phyloP scores from a whole-genome alignment of 2,888 invertebrate species.

The Panopea generosa region DNA sequence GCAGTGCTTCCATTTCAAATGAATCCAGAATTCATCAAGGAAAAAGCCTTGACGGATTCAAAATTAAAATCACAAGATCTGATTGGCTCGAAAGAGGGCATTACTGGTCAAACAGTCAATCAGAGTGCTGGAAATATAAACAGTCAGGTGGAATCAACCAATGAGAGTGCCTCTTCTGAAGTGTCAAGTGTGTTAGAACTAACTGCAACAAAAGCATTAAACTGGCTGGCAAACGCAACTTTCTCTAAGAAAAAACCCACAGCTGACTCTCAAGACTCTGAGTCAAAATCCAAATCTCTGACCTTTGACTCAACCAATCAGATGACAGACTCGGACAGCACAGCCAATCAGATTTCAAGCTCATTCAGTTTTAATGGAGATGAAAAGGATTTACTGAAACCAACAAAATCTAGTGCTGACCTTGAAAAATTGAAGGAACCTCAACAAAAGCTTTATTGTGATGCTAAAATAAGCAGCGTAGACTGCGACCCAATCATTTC shows the following conservation, averaged over 20 bases:
- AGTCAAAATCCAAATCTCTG: conserved; percentile 37
- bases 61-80: conserved; percentile 54
- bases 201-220: conserved; percentile 59
- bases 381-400: conserved; percentile 2
- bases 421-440: conserved; percentile 22
- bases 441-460: conserved; percentile 36
- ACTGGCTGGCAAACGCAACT: conserved; percentile 57
- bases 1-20: conserved; percentile 92
- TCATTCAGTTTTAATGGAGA: conserved; percentile 35
- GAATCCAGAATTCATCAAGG: conserved; percentile 86
- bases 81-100: conserved; percentile 49
- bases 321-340: conserved; percentile 40
- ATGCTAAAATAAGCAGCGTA: conserved; percentile 54
- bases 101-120: conserved; percentile 39
- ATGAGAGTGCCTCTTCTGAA: conserved; percentile 32
- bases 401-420: conserved; percentile 9
- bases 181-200: conserved; percentile 52
- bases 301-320: conserved; percentile 40
- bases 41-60: conserved; percentile 55
- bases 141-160: conserved; percentile 29
- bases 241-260: conserved; percentile 29
- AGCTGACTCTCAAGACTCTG: conserved; percentile 19
- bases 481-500: conserved; percentile 58
- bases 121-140: conserved; percentile 33
- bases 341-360: conserved; percentile 41